phyloP scores from a whole-genome alignment of 2,797 vertebrate species.

The Scomberomorus guttatus region DNA sequence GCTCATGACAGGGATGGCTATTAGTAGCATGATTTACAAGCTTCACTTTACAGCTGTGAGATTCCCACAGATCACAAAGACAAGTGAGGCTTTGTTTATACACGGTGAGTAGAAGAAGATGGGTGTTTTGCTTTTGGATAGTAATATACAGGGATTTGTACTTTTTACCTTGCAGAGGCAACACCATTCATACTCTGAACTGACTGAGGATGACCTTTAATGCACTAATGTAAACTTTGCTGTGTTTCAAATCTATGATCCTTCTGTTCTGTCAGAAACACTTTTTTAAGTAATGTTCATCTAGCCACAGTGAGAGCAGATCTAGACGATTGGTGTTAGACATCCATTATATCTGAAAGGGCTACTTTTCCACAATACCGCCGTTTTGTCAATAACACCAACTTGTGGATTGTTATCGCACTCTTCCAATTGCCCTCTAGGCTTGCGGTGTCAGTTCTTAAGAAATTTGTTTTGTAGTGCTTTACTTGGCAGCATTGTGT shows the following conservation, averaged over 20 bases:
- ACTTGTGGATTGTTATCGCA: constrained; percentile 74
- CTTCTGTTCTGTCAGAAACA: constrained; percentile 23
- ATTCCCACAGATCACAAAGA: constrained; percentile 50
- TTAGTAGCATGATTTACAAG: constrained; percentile 60
- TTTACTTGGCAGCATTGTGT: constrained; percentile 75
- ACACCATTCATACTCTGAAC: constrained; percentile 2
- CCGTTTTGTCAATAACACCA: constrained; percentile 73
- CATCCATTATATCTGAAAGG: constrained; percentile 69
- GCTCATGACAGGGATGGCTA: constrained; percentile 22
- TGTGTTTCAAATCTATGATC: constrained; percentile 20
- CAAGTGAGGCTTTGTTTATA: constrained; percentile 10
- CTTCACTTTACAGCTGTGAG: constrained; percentile 34
- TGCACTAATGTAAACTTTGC: constrained; percentile 31
- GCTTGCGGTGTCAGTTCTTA: constrained; percentile 68
- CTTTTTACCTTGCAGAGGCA: constrained; percentile 17
- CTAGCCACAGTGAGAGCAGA: constrained; percentile 47
- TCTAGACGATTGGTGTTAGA: constrained; percentile 53
- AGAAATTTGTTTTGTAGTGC: constrained; percentile 68
- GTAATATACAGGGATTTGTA: background rate
- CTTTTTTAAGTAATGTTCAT: constrained; percentile 63
- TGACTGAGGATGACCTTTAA: constrained; percentile 20
- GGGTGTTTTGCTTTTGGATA: background rate
- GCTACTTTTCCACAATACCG: constrained; percentile 73
- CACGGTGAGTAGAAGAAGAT: constrained; percentile 5
- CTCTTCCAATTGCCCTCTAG: constrained; percentile 74